Percentiles rank a stretch among this genome's conserved stretches.
phyloP scores from a whole-genome alignment of 2,888 invertebrate genomes.

The Pristionchus mayeri region DNA sequence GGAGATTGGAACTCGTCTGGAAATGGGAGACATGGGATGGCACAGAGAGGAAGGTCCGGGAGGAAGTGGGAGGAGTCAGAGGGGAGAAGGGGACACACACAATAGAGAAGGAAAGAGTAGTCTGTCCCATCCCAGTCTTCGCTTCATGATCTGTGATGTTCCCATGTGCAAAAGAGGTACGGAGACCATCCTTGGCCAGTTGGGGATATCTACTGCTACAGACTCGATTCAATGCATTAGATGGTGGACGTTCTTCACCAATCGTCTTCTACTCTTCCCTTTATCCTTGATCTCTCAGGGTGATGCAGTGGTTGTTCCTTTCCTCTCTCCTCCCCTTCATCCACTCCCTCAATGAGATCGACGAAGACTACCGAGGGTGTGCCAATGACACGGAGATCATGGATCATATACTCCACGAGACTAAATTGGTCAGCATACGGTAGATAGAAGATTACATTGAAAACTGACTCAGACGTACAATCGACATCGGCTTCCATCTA shows the following conservation, averaged over 20 bases:
- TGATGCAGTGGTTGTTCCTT: neutral
- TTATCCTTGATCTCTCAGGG: neutral
- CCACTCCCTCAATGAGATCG: constrained; percentile 18
- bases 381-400: constrained; percentile 76
- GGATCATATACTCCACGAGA: constrained; percentile 66
- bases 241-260: neutral
- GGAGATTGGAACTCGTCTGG: too few species aligned
- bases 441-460: neutral
- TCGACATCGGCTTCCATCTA: constrained; percentile 70
- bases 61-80: constrained; percentile 46
- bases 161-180: constrained; percentile 26
- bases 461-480: constrained; percentile 64
- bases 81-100: neutral
- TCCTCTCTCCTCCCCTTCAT: constrained; percentile 28
- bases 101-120: constrained; percentile 3
- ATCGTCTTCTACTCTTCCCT: neutral
- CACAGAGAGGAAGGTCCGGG: constrained; percentile 33
- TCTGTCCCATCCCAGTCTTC: neutral
- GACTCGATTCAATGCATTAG: too few species aligned
- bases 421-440: neutral
- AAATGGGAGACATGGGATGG: too few species aligned
- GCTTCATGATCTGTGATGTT: constrained; percentile 30
- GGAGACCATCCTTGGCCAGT: too few species aligned
- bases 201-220: too few species aligned
- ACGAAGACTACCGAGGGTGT: constrained; percentile 55